Percentiles rank a stretch among this genome's conserved stretches.
These are phyloP conservation scores for Morphnarchus princeps DNA, from an alignment of 2,113 vertebrate species.

Conservation along the genomic window DNA sequence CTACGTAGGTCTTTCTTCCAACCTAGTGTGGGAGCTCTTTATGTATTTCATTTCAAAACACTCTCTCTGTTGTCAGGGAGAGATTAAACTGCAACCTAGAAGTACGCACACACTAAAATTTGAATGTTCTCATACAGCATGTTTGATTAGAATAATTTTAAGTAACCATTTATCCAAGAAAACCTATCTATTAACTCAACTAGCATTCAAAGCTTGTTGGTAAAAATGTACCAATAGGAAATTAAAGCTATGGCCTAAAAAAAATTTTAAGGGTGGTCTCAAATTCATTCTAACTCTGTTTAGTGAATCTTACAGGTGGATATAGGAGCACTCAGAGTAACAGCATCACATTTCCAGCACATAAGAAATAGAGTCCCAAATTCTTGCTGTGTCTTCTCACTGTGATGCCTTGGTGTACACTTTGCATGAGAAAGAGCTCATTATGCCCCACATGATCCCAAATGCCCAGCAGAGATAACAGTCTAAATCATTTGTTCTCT, in stretches of 20 bases:
- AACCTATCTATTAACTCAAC: not conserved
- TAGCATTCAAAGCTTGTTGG: not conserved
- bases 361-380: not conserved
- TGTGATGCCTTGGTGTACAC: not conserved
- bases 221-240: not conserved
- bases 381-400: not conserved
- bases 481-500: slow-evolving; percentile 53
- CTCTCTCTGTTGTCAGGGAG: not conserved
- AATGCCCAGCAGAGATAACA: slow-evolving; percentile 39
- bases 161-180: not conserved
- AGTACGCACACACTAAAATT: not conserved
- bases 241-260: not conserved
- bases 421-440: slow-evolving; percentile 42
- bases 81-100: not conserved
- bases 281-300: not conserved
- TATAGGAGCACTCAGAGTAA: not conserved
- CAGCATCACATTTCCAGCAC: not conserved
- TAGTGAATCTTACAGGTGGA: not conserved
- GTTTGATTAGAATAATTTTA: not conserved
- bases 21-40: not conserved
- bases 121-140: not conserved
- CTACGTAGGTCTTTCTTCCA: not conserved
- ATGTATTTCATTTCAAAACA: not conserved
- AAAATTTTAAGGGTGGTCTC: rapidly evolving
- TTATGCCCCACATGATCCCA: slow-evolving; percentile 23